Conservation (phyloP, 2,113 vertebrate genomes). For the Myanophis thanlyinensis region DNA sequence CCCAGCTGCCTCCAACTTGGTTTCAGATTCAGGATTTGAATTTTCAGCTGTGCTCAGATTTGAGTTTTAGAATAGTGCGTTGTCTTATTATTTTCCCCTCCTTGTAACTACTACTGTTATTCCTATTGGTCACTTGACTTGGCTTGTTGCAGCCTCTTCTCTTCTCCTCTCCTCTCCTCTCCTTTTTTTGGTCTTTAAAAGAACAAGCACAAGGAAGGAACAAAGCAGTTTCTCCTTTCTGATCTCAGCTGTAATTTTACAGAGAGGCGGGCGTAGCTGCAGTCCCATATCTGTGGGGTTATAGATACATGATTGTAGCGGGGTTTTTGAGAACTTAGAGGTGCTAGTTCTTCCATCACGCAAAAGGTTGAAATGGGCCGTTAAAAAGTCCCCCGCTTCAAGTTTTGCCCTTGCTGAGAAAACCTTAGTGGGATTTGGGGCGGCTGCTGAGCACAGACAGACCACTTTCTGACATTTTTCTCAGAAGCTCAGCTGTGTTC, state of each 20-base stretch:
- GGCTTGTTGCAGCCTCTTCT: conserved; percentile 27
- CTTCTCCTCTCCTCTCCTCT: neutral
- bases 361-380: neutral
- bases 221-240: neutral
- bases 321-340: neutral
- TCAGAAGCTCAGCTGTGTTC: neutral
- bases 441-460: no score
- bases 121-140: conserved; percentile 43
- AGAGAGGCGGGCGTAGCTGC: neutral
- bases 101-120: conserved; percentile 53
- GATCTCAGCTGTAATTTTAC: neutral
- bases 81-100: neutral
- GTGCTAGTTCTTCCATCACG: neutral
- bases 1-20: conserved; percentile 25
- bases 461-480: no score
- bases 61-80: conserved; percentile 50
- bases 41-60: conserved; percentile 50
- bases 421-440: neutral
- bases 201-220: conserved; percentile 52
- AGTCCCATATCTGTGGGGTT: neutral
- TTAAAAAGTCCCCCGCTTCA: neutral
- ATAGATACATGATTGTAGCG: neutral
- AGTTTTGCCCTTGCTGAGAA: neutral
- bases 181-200: neutral
- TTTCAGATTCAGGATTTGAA: conserved; percentile 18